These are phyloP conservation scores for Melitaea athalia DNA, from an alignment of 2,888 invertebrate species.

Conservation along the genomic window DNA sequence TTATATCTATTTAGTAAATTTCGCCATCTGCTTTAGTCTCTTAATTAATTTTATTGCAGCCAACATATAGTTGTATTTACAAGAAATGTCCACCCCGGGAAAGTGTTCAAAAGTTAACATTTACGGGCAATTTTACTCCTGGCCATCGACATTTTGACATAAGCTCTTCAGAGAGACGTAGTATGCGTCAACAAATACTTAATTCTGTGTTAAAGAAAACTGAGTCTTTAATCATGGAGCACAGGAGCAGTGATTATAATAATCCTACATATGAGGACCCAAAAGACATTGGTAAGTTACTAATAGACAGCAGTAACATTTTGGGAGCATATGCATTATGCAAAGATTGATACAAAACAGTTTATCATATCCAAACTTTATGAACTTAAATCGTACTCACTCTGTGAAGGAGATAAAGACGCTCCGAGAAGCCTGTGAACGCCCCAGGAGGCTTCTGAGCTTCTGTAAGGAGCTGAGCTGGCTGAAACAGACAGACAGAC, in stretches of 20 bases:
- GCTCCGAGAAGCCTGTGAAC: no score
- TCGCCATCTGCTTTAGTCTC: background rate
- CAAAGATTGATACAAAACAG: background rate
- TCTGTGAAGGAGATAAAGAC: no score
- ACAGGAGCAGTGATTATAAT: constrained; percentile 46
- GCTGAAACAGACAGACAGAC: no score
- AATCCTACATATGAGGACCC: constrained; percentile 75
- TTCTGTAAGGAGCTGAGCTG: no score
- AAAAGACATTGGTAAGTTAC: constrained; percentile 62
- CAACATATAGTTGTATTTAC: constrained; percentile 46
- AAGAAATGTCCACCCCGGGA: constrained; percentile 44
- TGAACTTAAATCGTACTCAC: no score
- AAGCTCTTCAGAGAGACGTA: constrained; percentile 50
- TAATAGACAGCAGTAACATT: background rate
- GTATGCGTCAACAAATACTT: constrained; percentile 65
- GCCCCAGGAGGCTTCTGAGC: no score
- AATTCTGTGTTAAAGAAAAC: constrained; percentile 63
- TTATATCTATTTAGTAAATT: no score
- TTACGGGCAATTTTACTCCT: constrained; percentile 66
- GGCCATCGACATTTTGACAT: constrained; percentile 57
- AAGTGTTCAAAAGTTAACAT: constrained; percentile 55
- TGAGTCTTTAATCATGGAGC: constrained; percentile 54
- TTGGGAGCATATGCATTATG: background rate
- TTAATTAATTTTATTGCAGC: constrained; percentile 25
- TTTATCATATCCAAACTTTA: no score